Evolutionary conservation across 2,888 invertebrate species (phyloP), one percentile per base, ranked within the genome.

Genomic region (Crioceris asparagi): DNA sequence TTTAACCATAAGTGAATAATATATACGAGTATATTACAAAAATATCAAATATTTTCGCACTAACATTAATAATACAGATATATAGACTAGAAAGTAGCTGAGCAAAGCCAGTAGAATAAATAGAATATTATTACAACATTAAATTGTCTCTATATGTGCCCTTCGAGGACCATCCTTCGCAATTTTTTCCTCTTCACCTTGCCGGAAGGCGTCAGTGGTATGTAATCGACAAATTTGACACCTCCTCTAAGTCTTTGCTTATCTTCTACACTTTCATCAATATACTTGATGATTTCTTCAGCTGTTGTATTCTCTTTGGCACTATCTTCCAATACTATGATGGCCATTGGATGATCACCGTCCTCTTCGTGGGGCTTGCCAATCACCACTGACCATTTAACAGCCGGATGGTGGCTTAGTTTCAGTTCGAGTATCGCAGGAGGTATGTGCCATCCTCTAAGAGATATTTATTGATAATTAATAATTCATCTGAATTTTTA

Each of bases 391-490:
- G 54, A 54, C 27, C 44, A 44, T 39, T 46, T 41, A 3, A 62
- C 52, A 2, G 52, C 52, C 2, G 59, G 57, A 50, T 61, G 62
- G 12, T 49, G 40, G 3, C 46, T 39, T 11, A 62, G 37, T 32
- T 52, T 35, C 5, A 44, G 42, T 44, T 61, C 61, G 11, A 61
- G 30, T 26, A 53, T 43, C 1, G 54, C 52, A 3, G 62, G 60
- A 5, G 54, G 47, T 10, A 73, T 69, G 53, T 72, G 71, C 58
- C 67, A 59, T 31, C 57, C 64, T 44, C 55, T 64, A 15, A 6
- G 7, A 27, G 15, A 4, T 11, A 25, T 11, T 7, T 21, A 10
- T 6, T 10, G 21, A 7, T 10, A 21, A 21, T 6, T n/a, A 21
- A 21, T 7, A 21, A 10, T 6, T 21, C 7, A 10, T 21, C 6